phyloP scores from a whole-genome alignment of 2,888 invertebrate species.

The Macrophya annulata region DNA sequence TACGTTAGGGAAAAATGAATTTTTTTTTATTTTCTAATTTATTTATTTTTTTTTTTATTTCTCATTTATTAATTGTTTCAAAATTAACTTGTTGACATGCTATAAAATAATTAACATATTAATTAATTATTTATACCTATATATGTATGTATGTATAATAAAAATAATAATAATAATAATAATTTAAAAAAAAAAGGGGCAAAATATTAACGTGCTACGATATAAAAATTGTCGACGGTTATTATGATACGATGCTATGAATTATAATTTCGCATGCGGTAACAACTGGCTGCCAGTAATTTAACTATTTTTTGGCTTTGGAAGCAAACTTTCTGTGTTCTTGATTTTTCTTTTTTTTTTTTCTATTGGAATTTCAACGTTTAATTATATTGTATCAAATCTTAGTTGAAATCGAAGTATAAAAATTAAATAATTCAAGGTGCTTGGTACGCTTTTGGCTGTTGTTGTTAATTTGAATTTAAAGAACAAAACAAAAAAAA shows the following conservation, averaged over 20 bases:
- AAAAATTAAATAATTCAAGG: background rate
- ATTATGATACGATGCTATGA: background rate
- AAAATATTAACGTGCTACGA: constrained; percentile 20
- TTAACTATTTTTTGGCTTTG: constrained; percentile 31
- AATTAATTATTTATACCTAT: constrained; percentile 18
- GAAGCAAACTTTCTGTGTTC: constrained; percentile 10
- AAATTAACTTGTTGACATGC: constrained; percentile 64
- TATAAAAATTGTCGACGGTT: background rate
- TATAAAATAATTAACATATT: background rate
- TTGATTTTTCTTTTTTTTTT: background rate
- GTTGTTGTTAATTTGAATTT: constrained; percentile 19
- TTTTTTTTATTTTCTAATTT: no score
- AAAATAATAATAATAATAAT: background rate
- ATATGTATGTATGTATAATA: background rate
- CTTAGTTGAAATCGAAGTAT: background rate
- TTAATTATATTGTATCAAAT: constrained; percentile 12
- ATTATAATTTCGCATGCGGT: constrained; percentile 37
- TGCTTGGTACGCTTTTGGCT: constrained; percentile 37
- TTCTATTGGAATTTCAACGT: background rate
- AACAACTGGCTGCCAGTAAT: constrained; percentile 6
- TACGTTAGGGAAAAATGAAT: background rate
- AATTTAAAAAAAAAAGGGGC: background rate
- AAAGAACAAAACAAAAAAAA: constrained; percentile 59
- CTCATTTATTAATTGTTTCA: constrained; percentile 61
- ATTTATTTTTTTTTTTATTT: constrained; percentile 64